A percentile compares a stretch with the other conserved stretches of the same genome.
Evolutionary conservation across 2,113 vertebrate species (phyloP).

Genomic region (Gnathonemus longibarbis): DNA sequence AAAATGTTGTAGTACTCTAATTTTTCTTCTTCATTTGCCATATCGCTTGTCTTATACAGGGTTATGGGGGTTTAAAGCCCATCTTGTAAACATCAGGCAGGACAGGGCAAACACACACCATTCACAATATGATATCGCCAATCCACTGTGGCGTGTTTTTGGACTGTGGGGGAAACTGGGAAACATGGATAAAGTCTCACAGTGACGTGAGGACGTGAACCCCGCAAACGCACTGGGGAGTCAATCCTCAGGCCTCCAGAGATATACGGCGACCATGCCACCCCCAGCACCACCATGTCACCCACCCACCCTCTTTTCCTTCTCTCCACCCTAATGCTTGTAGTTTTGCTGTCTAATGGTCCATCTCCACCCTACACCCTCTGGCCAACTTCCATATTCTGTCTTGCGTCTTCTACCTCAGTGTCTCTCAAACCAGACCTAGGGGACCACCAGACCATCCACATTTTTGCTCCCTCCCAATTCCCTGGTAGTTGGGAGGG

Average conservation of each 20-base stretch:
- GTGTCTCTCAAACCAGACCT: too few species aligned
- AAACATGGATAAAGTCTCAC: neutral
- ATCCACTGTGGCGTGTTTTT: neutral
- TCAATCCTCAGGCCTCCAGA: neutral
- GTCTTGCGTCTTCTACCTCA: slow-evolving; percentile 26
- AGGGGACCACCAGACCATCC: too few species aligned
- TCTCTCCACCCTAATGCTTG: neutral
- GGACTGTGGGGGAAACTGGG: neutral
- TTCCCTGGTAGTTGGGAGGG: too few species aligned
- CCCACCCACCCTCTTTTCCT: neutral
- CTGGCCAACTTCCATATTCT: neutral
- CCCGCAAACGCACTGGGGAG: neutral
- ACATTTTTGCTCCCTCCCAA: too few species aligned
- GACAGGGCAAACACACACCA: neutral
- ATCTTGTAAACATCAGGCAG: neutral
- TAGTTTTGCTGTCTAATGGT: neutral
- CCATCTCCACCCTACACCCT: neutral
- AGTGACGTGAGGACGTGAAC: neutral
- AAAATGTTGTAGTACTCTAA: neutral
- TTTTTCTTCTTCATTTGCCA: neutral
- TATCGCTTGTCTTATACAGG: neutral
- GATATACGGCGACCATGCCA: neutral
- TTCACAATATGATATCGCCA: neutral
- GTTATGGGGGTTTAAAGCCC: neutral
- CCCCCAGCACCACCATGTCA: neutral